These are phyloP conservation scores for Parazoanthus darwini DNA, from an alignment of 92 coral and sea anemone species.

Conservation along the genomic window DNA sequence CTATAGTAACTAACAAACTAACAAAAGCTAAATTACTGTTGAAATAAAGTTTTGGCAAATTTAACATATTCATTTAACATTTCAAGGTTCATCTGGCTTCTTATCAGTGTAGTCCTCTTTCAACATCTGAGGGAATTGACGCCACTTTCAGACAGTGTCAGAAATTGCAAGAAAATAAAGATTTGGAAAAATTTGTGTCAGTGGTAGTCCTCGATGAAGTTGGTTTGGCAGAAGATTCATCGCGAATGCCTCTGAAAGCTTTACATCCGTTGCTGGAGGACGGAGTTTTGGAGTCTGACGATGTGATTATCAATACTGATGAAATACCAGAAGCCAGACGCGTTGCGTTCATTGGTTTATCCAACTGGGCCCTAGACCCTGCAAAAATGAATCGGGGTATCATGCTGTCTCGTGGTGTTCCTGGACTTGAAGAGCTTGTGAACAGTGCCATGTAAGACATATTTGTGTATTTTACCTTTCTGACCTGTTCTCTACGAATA, in stretches of 20 bases:
- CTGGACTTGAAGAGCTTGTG: constrained; percentile 58
- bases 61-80: neutral
- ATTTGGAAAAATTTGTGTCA: constrained; percentile 71
- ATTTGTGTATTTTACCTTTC: neutral
- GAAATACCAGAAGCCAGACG: constrained; percentile 61
- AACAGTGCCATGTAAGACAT: constrained; percentile 72
- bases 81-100: constrained; percentile 74
- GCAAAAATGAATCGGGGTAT: constrained; percentile 85
- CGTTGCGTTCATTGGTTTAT: constrained; percentile 85
- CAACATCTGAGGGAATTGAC: constrained; percentile 85
- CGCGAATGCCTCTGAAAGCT: constrained; percentile 81
- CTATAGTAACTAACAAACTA: too few relatives aligned
- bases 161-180: constrained; percentile 70
- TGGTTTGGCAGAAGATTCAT: constrained; percentile 88
- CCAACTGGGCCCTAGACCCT: constrained; percentile 91
- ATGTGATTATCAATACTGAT: constrained; percentile 69
- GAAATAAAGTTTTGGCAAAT: too few relatives aligned
- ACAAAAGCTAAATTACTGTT: too few relatives aligned
- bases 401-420: constrained; percentile 83
- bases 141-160: constrained; percentile 85
- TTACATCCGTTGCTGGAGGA: constrained; percentile 84
- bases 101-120: constrained; percentile 83
- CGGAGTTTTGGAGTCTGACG: constrained; percentile 78
- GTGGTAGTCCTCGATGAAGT: constrained; percentile 91
- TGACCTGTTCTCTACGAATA: neutral